These are phyloP conservation scores for Laupala kohalensis DNA, from an alignment of 1,140 invertebrate genomes.

Conservation along the genomic window DNA sequence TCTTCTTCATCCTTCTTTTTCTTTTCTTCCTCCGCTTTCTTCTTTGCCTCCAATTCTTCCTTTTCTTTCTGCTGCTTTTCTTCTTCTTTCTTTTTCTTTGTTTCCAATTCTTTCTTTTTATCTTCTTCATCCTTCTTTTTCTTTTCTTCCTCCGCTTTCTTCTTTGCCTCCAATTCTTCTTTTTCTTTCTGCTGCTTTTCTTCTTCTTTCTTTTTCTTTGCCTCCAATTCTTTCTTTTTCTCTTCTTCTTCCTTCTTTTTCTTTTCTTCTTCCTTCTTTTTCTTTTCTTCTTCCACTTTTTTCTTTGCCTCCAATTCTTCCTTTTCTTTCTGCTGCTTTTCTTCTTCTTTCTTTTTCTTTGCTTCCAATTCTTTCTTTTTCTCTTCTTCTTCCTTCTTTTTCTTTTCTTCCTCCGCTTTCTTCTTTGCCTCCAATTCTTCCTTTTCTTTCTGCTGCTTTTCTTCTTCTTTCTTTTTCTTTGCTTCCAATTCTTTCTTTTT, in stretches of 20 bases:
- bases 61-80: neutral
- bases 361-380: conserved; percentile 18
- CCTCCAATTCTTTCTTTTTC: conserved; percentile 15
- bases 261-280: conserved; percentile 18
- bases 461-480: neutral
- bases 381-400: conserved; percentile 16
- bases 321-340: conserved; percentile 16
- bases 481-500: conserved; percentile 15
- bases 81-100: neutral
- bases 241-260: conserved; percentile 23
- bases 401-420: conserved; percentile 1
- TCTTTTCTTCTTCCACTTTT: conserved; percentile 20
- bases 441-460: neutral
- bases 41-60: conserved; percentile 12
- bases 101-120: conserved; percentile 7
- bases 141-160: conserved; percentile 5
- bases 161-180: conserved; percentile 14
- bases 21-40: neutral
- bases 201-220: conserved; percentile 13
- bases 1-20: neutral
- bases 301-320: conserved; percentile 18
- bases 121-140: conserved; percentile 13
- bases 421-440: neutral
- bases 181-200: conserved; percentile 16
- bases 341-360: conserved; percentile 17